phyloP scores from a whole-genome alignment of 2,797 vertebrate genomes.

The Tiaroga cobitis region DNA sequence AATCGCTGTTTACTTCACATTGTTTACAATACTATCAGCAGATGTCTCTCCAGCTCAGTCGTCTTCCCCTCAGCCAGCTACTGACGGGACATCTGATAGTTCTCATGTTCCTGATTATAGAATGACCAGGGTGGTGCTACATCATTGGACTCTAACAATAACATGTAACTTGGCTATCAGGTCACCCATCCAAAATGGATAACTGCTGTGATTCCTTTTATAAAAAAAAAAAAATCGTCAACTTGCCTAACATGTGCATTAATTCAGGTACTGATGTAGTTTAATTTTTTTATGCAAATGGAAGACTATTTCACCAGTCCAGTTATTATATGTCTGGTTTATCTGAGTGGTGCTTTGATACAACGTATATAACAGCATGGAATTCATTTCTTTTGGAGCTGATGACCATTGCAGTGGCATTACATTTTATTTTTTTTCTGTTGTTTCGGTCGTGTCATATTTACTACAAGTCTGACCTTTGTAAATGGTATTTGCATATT shows the following conservation, averaged over 20 bases:
- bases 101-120: conserved; percentile 67
- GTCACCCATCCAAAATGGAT: conserved; percentile 76
- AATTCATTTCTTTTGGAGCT: conserved; percentile 76
- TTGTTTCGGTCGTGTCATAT: conserved; percentile 43
- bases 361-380: conserved; percentile 76
- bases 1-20: conserved; percentile 75
- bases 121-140: conserved; percentile 79
- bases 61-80: conserved; percentile 82
- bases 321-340: conserved; percentile 82
- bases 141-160: conserved; percentile 68
- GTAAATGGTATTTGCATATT: conserved; percentile 80
- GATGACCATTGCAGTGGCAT: conserved; percentile 74
- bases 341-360: conserved; percentile 74
- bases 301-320: conserved; percentile 75
- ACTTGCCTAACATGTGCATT: conserved; percentile 80
- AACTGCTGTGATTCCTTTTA: conserved; percentile 79
- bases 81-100: conserved; percentile 73
- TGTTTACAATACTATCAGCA: conserved; percentile 83
- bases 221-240: conserved; percentile 56
- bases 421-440: conserved; percentile 58
- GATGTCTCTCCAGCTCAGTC: conserved; percentile 73
- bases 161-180: conserved; percentile 78
- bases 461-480: conserved; percentile 73
- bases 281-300: conserved; percentile 81
- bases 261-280: conserved; percentile 78